Base-by-base conservation (phyloP, 2,113 vertebrate species). In the Panurus biarmicus region DNA sequence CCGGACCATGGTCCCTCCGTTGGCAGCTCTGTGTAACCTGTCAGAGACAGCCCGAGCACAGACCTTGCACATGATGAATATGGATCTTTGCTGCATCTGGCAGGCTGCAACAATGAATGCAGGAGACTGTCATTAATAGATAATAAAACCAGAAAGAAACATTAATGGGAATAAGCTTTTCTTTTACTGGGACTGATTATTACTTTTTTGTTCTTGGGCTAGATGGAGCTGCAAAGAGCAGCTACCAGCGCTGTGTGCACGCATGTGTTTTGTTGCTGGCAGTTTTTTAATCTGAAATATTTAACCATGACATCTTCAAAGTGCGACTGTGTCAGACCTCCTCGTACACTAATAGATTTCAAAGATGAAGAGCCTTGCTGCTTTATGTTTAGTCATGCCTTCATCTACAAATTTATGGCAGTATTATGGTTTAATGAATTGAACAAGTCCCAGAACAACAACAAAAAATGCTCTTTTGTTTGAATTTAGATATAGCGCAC, bases 381-480 rank as follows among this genome's bases (percentile, higher is more conserved):
- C 83, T 96, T 94, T 83, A 54, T 95, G 84, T 93, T 96, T 92
- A 94, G 80, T 92, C 93, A 93, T 96, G 95, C 83, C 94, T 95
- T 94, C 81, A 93, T 97, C 90, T 71, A 31, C 73, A 72, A 91
- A 33, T 95, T 96, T 91, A 91, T 94, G 88, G 69, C 61, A 78
- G 44, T 87, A 71, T 92, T 94, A 94, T 45, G 76, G 83, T 20
- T 95, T 97, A 97, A 96, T 92, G 90, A 95, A 81, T 91, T 77
- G 89, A 96, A 95, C 85, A 84, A 96, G 71, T 93, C 94, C 94
- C 96, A 91, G 91, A 93, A 89, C 90, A 96, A 96, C 87, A 92
- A 96, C 89, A 93, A 95, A 94, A 94, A 70, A 64, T 7, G 67
- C 86, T 87, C 81, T 96, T 96, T 93, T 89, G 67, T 96, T 96